Percentiles rank a stretch among this genome's conserved stretches.
Conservation (phyloP, 2,888 invertebrate genomes). For the Pardosa pseudoannulata region DNA sequence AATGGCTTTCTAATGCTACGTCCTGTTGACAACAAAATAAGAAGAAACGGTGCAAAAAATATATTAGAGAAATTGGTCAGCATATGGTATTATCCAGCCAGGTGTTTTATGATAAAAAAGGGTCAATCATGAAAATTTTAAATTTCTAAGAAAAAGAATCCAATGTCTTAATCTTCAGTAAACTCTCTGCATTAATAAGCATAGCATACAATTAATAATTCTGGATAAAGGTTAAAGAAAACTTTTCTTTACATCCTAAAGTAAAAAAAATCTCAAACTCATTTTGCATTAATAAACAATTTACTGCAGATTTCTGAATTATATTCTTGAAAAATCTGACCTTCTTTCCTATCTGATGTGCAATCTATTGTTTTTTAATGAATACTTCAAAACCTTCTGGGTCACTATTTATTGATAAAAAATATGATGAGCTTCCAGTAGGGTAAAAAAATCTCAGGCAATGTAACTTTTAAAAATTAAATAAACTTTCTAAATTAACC, state of each 20-base stretch:
- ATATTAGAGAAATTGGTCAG: slow-evolving; percentile 31
- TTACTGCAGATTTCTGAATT: slow-evolving; percentile 26
- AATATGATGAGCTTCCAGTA: too few relatives aligned
- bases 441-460: too few relatives aligned
- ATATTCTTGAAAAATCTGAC: slow-evolving; percentile 24
- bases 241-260: background rate
- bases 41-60: slow-evolving; percentile 29
- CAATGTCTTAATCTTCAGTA: background rate
- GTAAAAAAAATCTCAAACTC: background rate
- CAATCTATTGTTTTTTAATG: background rate
- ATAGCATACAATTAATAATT: background rate
- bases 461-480: too few relatives aligned
- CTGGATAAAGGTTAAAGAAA: background rate
- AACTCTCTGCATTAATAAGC: background rate
- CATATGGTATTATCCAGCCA: slow-evolving; percentile 12
- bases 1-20: slow-evolving; percentile 54
- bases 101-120: background rate
- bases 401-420: slow-evolving; percentile 5
- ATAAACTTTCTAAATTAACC: too few relatives aligned
- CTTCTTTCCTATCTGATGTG: slow-evolving; percentile 15
- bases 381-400: slow-evolving; percentile 40
- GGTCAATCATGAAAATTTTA: background rate
- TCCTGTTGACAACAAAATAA: slow-evolving; percentile 25
- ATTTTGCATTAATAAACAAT: slow-evolving; percentile 43
- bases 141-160: background rate